Percentiles rank a stretch among this genome's conserved stretches.
Evolutionary conservation across 2,797 vertebrate species (phyloP).

Genomic region (Pachyuromys duprasi): DNA sequence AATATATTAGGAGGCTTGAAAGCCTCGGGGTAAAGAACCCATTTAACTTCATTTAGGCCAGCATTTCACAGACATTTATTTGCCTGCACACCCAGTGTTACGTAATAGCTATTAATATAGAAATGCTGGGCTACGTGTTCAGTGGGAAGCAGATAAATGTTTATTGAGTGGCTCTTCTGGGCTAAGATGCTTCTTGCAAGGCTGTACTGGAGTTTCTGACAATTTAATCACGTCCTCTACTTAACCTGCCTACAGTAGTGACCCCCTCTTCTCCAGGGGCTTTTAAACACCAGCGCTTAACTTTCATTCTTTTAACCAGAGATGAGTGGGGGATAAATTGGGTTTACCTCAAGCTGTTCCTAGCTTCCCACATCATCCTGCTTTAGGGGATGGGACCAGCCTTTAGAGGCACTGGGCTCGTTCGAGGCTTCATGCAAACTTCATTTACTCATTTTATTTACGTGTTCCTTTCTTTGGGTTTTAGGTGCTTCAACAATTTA

Average conservation of each 20-base stretch:
- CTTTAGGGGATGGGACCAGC: not conserved
- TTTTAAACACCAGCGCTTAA: not conserved
- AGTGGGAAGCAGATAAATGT: conserved; percentile 61
- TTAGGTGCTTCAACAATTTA: conserved; percentile 15
- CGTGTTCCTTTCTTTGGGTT: not conserved
- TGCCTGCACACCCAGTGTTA: conserved; percentile 66
- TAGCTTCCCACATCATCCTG: not conserved
- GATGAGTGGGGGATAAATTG: not conserved
- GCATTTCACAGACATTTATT: conserved; percentile 55
- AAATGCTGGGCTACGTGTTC: conserved; percentile 55
- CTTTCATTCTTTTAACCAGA: not conserved
- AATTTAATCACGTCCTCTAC: conserved; percentile 41
- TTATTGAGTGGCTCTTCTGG: conserved; percentile 57
- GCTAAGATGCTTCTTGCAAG: conserved; percentile 34
- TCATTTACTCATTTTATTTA: not conserved
- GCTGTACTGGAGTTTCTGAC: conserved; percentile 44
- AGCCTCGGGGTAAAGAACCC: conserved; percentile 20
- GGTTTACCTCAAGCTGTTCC: not conserved
- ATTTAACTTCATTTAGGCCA: conserved; percentile 59
- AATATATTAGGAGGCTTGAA: conserved; percentile 31
- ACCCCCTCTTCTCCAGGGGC: conserved; percentile 20
- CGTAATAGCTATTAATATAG: conserved; percentile 55
- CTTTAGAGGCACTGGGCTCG: not conserved
- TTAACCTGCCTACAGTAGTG: conserved; percentile 28
- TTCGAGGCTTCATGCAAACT: not conserved